Base-by-base conservation (phyloP, 2,888 invertebrate genomes). In the Apodemia zela region DNA sequence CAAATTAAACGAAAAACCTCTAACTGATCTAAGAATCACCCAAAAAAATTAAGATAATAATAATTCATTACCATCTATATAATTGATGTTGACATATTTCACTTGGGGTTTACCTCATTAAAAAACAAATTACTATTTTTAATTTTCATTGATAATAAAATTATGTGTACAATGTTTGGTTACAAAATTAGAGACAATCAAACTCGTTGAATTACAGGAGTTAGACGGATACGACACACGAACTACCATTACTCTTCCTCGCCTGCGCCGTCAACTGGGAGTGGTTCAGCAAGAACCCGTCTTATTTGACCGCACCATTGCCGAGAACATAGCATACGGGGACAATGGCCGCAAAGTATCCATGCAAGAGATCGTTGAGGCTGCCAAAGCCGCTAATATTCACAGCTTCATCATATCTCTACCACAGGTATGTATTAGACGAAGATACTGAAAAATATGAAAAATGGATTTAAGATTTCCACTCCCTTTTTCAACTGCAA, bases 321-420 rank as follows among this genome's bases (percentile, higher is more conserved):
- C 94, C 0, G 96, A 97, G 77, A 98, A 98, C 81, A 97, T 98
- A 72, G 95, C 96, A 0, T 97, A 97, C 78, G 97, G 97, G 5
- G 96, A 96, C 80, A 96, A 96, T 80, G 92, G 87, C 68, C 92
- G 95, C 18, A 87, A 91, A 38, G 94, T 96, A 59, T 77, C 93
- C 45, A 95, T 94, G 93, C 92, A 93, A 47, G 96, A 97, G 76
- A 94, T 97, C 65, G 94, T 96, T 21, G 92, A 94, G 65, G 95
- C 95, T 0, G 95, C 96, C 2, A 95, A 94, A 75, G 93, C 94
- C 70, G 95, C 97, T 10, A 97, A 97, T 74, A 97, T 97, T 69
- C 97, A 97, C 80, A 93, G 91, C 70, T 97, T 97, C 75, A 94
- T 97, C 60, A 83, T 93, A 49, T 93, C 94, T 3, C 82, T 97